A percentile compares a stretch with the other conserved stretches of the same genome.
Conservation (phyloP, 2,888 invertebrate genomes). For the Apotomis capreana region DNA sequence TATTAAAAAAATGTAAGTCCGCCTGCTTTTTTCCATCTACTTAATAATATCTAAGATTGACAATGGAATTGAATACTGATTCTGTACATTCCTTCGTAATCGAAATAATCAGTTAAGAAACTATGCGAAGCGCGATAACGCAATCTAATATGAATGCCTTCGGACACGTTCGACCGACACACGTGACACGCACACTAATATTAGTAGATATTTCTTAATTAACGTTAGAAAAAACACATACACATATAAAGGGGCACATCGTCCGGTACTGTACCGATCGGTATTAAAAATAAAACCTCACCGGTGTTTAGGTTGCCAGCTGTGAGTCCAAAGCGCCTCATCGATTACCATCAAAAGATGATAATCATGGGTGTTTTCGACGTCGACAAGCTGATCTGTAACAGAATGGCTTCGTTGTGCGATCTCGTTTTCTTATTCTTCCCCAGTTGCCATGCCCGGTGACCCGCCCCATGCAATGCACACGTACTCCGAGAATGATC, state of each 20-base stretch:
- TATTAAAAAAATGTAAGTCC: background rate
- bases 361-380: conserved; percentile 84
- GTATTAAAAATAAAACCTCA: conserved; percentile 75
- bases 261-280: conserved; percentile 63
- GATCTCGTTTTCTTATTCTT: conserved; percentile 67
- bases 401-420: conserved; percentile 81
- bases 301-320: conserved; percentile 77
- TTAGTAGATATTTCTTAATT: conserved; percentile 45
- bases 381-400: conserved; percentile 83
- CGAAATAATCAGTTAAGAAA: conserved; percentile 22
- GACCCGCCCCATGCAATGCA: conserved; percentile 75
- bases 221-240: conserved; percentile 49
- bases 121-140: conserved; percentile 1
- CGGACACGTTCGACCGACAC: conserved; percentile 16
- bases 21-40: background rate
- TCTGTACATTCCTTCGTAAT: conserved; percentile 5
- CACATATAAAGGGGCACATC: conserved; percentile 68
- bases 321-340: conserved; percentile 79
- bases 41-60: background rate
- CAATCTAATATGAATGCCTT: background rate
- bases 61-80: background rate
- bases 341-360: conserved; percentile 82
- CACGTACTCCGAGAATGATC: conserved; percentile 58
- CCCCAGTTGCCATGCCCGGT: conserved; percentile 52
- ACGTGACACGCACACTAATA: conserved; percentile 30